Conservation (phyloP, 1,140 invertebrate genomes). For the Melanaphis sacchari region DNA sequence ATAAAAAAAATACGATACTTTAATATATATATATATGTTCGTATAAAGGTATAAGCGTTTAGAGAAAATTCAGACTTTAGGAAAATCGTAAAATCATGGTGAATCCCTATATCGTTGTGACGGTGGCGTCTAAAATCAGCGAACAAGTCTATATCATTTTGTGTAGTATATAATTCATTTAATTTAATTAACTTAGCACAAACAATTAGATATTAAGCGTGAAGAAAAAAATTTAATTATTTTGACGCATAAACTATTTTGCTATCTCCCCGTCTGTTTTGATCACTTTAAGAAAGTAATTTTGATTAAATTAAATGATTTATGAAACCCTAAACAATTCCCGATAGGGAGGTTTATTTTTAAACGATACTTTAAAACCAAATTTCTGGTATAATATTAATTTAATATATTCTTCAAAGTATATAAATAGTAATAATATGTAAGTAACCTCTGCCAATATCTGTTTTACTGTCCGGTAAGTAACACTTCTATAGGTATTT, state of each 20-base stretch:
- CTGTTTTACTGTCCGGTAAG: background rate
- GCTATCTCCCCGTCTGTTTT: background rate
- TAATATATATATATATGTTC: background rate
- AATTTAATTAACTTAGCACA: background rate
- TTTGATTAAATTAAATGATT: background rate
- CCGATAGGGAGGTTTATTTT: background rate
- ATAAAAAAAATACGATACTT: background rate
- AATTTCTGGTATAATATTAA: background rate
- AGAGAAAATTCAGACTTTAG: background rate
- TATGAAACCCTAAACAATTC: background rate
- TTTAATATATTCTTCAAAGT: background rate
- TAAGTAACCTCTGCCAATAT: background rate
- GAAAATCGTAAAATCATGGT: background rate
- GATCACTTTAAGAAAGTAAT: background rate
- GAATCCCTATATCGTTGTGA: background rate
- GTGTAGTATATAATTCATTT: background rate
- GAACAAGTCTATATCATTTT: background rate
- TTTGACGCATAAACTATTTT: background rate
- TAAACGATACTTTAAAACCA: background rate
- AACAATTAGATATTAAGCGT: background rate
- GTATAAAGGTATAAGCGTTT: background rate
- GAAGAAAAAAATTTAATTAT: background rate
- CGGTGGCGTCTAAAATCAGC: background rate
- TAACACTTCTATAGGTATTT: background rate
- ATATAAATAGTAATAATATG: background rate